phyloP scores from a whole-genome alignment of 2,113 vertebrate species.

The Paracanthobrama guichenoti region DNA sequence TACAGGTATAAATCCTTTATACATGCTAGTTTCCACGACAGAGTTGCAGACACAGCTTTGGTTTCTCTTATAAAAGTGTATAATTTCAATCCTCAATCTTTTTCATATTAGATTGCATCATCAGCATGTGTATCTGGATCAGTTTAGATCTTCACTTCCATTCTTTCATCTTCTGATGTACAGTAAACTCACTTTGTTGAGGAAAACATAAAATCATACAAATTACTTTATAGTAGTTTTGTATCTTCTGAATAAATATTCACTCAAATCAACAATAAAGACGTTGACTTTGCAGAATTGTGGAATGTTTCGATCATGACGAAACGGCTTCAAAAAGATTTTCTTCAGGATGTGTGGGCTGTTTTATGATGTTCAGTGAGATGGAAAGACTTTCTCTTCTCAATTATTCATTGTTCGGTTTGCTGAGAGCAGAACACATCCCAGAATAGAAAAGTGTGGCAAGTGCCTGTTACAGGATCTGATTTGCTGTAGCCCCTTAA shows the following conservation, averaged over 20 bases:
- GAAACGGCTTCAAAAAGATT: neutral
- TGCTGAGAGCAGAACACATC: slow-evolving; percentile 66
- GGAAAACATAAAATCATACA: no score
- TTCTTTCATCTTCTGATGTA: no score
- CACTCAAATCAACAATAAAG: neutral
- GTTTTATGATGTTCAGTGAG: slow-evolving; percentile 32
- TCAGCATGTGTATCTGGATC: no score
- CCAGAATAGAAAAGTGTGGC: slow-evolving; percentile 69
- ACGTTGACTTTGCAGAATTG: neutral
- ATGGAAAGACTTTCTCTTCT: slow-evolving; percentile 57
- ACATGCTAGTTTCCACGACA: no score
- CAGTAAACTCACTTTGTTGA: neutral
- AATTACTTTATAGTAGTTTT: no score
- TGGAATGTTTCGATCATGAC: neutral
- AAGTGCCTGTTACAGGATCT: slow-evolving; percentile 64
- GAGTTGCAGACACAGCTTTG: no score
- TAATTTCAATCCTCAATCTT: no score
- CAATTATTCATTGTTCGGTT: slow-evolving; percentile 73
- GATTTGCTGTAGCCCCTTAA: slow-evolving; percentile 38
- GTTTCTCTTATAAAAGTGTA: no score
- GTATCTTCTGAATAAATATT: neutral
- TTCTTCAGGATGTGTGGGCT: neutral
- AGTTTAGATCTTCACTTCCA: no score
- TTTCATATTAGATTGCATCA: no score
- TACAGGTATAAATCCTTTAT: no score